phyloP scores from a whole-genome alignment of 2,888 invertebrate genomes.

The Catocala fraxini region DNA sequence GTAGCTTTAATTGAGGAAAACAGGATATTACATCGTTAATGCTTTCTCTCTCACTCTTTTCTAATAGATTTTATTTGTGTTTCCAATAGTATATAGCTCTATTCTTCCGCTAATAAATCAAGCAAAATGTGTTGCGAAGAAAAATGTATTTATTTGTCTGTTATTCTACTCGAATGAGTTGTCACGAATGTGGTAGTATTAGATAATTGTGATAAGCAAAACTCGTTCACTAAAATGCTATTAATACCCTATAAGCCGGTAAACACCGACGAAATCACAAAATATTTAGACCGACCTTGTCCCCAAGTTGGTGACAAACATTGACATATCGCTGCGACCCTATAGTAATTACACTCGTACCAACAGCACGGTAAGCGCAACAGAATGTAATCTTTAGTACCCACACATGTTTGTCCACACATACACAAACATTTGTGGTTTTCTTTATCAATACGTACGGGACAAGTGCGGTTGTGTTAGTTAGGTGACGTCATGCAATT shows the following conservation, averaged over 20 bases:
- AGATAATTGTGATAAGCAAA: too few species aligned
- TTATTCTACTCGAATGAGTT: too few species aligned
- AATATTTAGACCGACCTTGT: constrained; percentile 41
- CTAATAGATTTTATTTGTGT: too few species aligned
- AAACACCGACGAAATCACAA: constrained; percentile 11
- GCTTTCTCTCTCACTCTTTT: too few species aligned
- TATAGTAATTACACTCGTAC: constrained; percentile 56
- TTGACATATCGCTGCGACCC: constrained; percentile 38
- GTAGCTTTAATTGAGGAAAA: too few species aligned
- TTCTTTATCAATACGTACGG: constrained; percentile 65
- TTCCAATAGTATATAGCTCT: background rate
- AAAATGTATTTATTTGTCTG: too few species aligned
- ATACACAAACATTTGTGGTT: constrained; percentile 67
- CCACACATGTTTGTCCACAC: constrained; percentile 62
- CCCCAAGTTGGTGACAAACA: constrained; percentile 36
- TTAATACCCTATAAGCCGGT: background rate
- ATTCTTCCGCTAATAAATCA: too few species aligned
- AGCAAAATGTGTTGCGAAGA: too few species aligned
- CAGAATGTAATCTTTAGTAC: constrained; percentile 63
- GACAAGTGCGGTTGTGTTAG: constrained; percentile 53
- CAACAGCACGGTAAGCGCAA: constrained; percentile 54
- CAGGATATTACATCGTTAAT: too few species aligned
- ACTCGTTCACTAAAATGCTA: background rate
- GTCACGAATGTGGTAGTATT: too few species aligned
- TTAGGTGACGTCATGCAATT: constrained; percentile 83